phyloP scores from a whole-genome alignment of 2,113 vertebrate genomes.

The Calidris pygmaea region DNA sequence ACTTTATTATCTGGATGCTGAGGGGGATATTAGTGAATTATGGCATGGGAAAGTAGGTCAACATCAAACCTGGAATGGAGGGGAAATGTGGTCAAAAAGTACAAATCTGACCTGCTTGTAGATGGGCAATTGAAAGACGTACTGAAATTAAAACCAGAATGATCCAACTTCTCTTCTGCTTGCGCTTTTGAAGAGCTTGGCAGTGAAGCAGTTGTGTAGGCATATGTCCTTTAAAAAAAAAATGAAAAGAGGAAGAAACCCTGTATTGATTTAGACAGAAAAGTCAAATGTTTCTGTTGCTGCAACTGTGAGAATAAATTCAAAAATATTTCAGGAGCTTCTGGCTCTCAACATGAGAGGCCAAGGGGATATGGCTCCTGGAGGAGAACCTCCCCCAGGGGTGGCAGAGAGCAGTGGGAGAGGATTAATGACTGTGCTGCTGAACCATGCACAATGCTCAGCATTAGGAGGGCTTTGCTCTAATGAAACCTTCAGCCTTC shows the following conservation, averaged over 20 bases:
- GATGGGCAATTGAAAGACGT: neutral
- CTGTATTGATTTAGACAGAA: slow-evolving; percentile 9
- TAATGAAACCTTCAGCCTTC: slow-evolving; percentile 30
- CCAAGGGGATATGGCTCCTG: neutral
- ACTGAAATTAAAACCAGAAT: neutral
- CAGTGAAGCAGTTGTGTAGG: neutral
- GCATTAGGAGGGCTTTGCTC: slow-evolving; percentile 14
- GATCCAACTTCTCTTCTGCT: neutral
- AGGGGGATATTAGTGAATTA: slow-evolving; percentile 45
- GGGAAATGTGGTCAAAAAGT: neutral
- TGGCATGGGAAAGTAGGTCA: slow-evolving; percentile 53
- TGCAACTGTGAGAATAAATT: slow-evolving; percentile 18
- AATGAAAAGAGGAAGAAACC: neutral
- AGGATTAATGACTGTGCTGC: neutral
- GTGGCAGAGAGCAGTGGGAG: neutral
- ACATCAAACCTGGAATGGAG: slow-evolving; percentile 27
- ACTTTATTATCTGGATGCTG: slow-evolving; percentile 38
- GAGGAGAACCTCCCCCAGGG: slow-evolving; percentile 9
- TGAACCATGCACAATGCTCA: slow-evolving; percentile 7
- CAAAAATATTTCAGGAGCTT: slow-evolving; percentile 1
- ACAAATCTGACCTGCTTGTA: neutral
- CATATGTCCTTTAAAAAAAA: neutral
- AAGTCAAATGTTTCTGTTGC: slow-evolving; percentile 7
- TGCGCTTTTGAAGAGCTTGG: neutral
- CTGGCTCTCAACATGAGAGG: neutral